Conservation (phyloP, 2,113 vertebrate genomes). For the Falcunculus frontatus region DNA sequence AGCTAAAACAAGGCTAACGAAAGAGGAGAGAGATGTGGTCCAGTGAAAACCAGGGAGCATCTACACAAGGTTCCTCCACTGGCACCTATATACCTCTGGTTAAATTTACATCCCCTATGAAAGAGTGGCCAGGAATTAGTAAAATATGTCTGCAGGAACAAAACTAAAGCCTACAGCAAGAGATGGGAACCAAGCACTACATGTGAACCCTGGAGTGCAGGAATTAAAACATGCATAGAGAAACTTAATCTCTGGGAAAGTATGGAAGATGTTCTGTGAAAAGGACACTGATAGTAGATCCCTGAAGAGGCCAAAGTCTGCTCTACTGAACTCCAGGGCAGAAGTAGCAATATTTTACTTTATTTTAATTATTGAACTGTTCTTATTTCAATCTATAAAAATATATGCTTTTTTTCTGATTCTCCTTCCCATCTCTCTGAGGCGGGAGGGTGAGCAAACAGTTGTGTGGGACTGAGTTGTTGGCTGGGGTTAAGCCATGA, state of each 20-base stretch:
- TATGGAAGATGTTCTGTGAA: neutral
- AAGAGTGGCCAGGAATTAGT: neutral
- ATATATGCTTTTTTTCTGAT: neutral
- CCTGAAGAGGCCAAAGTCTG: neutral
- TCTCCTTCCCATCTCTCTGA: neutral
- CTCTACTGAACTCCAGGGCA: neutral
- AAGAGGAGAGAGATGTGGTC: neutral
- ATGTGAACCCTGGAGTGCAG: neutral
- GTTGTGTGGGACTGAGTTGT: neutral
- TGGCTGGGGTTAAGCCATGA: neutral
- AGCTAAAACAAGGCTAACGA: neutral
- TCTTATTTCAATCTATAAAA: neutral
- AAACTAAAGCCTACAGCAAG: neutral
- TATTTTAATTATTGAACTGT: neutral
- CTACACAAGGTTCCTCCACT: neutral
- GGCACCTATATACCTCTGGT: neutral
- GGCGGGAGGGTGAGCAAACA: neutral
- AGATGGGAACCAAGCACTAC: neutral
- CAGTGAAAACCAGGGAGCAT: neutral
- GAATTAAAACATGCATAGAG: neutral
- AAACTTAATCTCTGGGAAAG: neutral
- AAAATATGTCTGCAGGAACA: neutral
- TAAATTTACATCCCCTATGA: neutral
- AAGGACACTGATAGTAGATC: neutral
- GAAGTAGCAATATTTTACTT: neutral